phyloP scores from a whole-genome alignment of 2,797 vertebrate species.

The Gadopsis bispinosus region DNA sequence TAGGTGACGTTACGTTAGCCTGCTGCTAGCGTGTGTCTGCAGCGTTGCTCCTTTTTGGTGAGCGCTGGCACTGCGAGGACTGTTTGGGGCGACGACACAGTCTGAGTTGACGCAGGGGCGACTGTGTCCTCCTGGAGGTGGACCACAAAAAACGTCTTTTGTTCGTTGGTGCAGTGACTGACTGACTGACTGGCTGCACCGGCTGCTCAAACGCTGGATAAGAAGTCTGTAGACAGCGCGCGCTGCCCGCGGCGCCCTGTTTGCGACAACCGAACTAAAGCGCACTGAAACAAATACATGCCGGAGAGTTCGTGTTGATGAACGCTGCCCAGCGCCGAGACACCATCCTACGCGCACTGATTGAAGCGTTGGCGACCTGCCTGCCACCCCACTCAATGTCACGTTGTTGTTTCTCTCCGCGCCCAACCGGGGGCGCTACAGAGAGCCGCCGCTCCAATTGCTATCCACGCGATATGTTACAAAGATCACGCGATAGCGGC shows the following conservation, averaged over 20 bases:
- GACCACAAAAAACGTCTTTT: slow-evolving; percentile 12
- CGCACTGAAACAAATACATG: background rate
- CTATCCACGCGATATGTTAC: slow-evolving; percentile 48
- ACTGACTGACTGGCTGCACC: slow-evolving; percentile 14
- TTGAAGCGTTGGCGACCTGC: background rate
- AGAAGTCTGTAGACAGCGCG: background rate
- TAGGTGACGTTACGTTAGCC: background rate
- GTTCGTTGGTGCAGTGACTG: slow-evolving; percentile 18
- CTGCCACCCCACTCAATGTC: slow-evolving; percentile 26
- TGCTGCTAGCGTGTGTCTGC: background rate
- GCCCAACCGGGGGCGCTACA: slow-evolving; percentile 42
- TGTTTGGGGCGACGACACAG: background rate
- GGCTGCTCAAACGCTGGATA: background rate
- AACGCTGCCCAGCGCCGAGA: background rate
- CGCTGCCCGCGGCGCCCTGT: background rate
- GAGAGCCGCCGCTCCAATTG: accelerated
- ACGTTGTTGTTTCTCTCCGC: slow-evolving; percentile 4
- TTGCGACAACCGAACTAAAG: background rate
- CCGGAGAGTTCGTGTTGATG: background rate
- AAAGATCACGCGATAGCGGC: slow-evolving; percentile 72
- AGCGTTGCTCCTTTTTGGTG: background rate
- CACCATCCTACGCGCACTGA: background rate
- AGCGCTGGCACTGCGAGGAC: background rate
- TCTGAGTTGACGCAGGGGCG: slow-evolving; percentile 18
- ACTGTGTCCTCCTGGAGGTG: slow-evolving; percentile 34